Percentiles rank a stretch among this genome's conserved stretches.
These are phyloP conservation scores for Anticlea derivata DNA, from an alignment of 2,888 invertebrate genomes.

Conservation along the genomic window DNA sequence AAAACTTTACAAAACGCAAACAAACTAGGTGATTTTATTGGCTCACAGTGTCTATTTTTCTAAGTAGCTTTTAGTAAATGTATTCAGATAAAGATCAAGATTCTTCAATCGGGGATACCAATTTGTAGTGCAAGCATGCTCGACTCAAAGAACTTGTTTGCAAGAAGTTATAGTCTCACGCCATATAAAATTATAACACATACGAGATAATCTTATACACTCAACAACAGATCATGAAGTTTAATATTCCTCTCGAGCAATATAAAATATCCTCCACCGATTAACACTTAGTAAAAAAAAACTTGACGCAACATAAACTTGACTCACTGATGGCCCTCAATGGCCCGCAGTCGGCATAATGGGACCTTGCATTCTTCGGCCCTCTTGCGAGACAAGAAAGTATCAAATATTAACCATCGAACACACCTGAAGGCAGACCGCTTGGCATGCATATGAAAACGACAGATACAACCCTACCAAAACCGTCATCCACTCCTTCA, in stretches of 20 bases:
- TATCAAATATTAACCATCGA: slow-evolving; percentile 80
- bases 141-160: background rate
- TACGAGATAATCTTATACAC: slow-evolving; percentile 13
- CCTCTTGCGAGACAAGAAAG: slow-evolving; percentile 72
- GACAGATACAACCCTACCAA: slow-evolving; percentile 56
- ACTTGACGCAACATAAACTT: slow-evolving; percentile 44
- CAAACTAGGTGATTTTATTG: no score
- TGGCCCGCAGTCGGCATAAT: slow-evolving; percentile 47
- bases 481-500: slow-evolving; percentile 34
- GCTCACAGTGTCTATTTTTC: no score
- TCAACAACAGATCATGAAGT: slow-evolving; percentile 19
- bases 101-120: background rate
- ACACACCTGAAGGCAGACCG: slow-evolving; percentile 77
- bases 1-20: no score
- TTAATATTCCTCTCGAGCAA: slow-evolving; percentile 30
- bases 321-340: slow-evolving; percentile 42
- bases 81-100: no score
- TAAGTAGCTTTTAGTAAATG: no score
- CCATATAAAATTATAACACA: slow-evolving; percentile 6
- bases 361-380: slow-evolving; percentile 55
- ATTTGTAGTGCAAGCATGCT: background rate
- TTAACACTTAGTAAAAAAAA: slow-evolving; percentile 48
- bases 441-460: slow-evolving; percentile 77
- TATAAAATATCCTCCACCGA: slow-evolving; percentile 42
- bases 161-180: slow-evolving; percentile 3